These are phyloP conservation scores for Poeciliopsis turneri DNA, from an alignment of 2,797 vertebrate species.

Conservation along the genomic window DNA sequence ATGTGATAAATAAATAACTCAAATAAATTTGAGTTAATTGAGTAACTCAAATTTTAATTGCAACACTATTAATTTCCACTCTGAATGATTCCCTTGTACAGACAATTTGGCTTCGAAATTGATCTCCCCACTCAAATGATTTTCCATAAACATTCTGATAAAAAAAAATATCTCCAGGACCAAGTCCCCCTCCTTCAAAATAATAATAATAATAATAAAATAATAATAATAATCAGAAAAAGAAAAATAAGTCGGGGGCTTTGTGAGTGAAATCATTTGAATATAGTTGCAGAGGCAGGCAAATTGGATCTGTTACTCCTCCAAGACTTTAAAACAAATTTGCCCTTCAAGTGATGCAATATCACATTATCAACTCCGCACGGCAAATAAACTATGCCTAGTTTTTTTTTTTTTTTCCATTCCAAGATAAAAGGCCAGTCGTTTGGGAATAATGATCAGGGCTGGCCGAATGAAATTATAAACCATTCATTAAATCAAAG, in stretches of 20 bases:
- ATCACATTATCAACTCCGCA: slow-evolving; percentile 67
- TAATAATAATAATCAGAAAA: not conserved
- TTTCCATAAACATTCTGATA: slow-evolving; percentile 77
- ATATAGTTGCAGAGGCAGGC: slow-evolving; percentile 59
- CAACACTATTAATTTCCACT: slow-evolving; percentile 79
- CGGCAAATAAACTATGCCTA: slow-evolving; percentile 73
- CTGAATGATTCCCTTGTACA: slow-evolving; percentile 71
- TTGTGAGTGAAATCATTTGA: slow-evolving; percentile 47
- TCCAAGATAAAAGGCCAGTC: slow-evolving; percentile 81
- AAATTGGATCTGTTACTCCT: slow-evolving; percentile 62
- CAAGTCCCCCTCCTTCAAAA: slow-evolving; percentile 39
- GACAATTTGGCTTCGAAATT: slow-evolving; percentile 77
- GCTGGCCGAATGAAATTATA: slow-evolving; percentile 77
- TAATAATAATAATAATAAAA: not conserved
- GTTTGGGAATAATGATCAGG: slow-evolving; percentile 71
- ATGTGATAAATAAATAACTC: too few relatives aligned
- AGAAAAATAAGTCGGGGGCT: not conserved
- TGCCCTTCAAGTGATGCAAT: slow-evolving; percentile 70
- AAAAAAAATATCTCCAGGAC: slow-evolving; percentile 72
- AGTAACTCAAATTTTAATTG: slow-evolving; percentile 79
- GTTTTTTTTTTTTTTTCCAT: slow-evolving; percentile 68
- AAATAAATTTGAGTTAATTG: too few relatives aligned
- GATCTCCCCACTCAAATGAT: slow-evolving; percentile 74
- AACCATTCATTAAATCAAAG: slow-evolving; percentile 81
- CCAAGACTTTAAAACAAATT: slow-evolving; percentile 74